Percentiles rank a stretch among this genome's conserved stretches.
Conservation (phyloP, 2,888 invertebrate species). For the Erebia ligea region DNA sequence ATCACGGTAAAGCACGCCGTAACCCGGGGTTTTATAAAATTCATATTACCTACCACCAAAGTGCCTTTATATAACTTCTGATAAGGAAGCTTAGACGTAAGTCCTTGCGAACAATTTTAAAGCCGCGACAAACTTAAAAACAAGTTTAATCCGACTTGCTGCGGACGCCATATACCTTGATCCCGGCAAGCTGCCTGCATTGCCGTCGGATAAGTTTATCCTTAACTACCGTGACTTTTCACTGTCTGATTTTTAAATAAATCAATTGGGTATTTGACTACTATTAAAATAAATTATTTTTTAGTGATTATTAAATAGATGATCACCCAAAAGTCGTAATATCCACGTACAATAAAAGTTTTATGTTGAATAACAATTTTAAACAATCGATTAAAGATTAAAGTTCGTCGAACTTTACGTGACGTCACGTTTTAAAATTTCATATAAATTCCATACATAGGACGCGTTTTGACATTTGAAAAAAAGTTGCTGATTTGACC, state of each 20-base stretch:
- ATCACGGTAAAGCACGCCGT: background rate
- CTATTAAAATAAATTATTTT: too few relatives aligned
- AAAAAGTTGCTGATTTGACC: too few relatives aligned
- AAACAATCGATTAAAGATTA: too few relatives aligned
- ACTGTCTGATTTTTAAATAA: constrained; percentile 39
- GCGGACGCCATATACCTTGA: constrained; percentile 60
- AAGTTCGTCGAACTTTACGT: too few relatives aligned
- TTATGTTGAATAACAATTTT: too few relatives aligned
- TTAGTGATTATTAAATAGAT: too few relatives aligned
- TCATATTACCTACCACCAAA: constrained; percentile 39
- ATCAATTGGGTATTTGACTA: too few relatives aligned
- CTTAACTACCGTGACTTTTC: constrained; percentile 50
- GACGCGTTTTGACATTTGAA: too few relatives aligned
- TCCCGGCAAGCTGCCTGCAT: constrained; percentile 66
- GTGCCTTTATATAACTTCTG: constrained; percentile 50
- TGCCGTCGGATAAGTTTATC: constrained; percentile 66
- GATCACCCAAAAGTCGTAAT: too few relatives aligned
- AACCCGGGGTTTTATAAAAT: constrained; percentile 32
- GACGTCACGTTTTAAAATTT: too few relatives aligned
- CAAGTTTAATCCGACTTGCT: constrained; percentile 78
- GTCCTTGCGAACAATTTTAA: constrained; percentile 78
- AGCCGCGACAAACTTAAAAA: constrained; percentile 80
- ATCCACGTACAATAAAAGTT: too few relatives aligned
- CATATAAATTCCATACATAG: too few relatives aligned
- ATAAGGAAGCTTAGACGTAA: constrained; percentile 67